These are phyloP conservation scores for Ischnura elegans DNA, from an alignment of 2,888 invertebrate species.

Conservation along the genomic window DNA sequence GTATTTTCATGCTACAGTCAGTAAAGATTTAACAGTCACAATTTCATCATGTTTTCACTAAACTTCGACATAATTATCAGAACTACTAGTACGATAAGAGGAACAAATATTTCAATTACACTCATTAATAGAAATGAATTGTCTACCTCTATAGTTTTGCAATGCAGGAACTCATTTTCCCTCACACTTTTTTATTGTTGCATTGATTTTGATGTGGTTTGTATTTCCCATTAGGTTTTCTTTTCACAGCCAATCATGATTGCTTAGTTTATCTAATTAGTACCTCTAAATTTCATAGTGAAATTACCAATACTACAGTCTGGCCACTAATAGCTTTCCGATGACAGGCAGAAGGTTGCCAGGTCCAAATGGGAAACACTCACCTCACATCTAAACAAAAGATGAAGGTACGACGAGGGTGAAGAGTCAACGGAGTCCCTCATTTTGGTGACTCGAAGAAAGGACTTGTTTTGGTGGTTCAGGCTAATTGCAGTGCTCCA, in stretches of 20 bases:
- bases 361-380: too few relatives aligned
- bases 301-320: too few relatives aligned
- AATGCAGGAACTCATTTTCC: background rate
- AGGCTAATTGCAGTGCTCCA: too few relatives aligned
- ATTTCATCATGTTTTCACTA: background rate
- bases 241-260: background rate
- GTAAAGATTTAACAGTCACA: background rate
- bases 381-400: too few relatives aligned
- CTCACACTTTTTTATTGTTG: background rate
- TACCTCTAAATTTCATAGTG: too few relatives aligned
- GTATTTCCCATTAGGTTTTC: background rate
- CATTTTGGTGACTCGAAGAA: too few relatives aligned
- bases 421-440: background rate
- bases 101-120: background rate
- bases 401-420: too few relatives aligned
- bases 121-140: background rate
- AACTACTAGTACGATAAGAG: background rate
- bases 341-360: too few relatives aligned
- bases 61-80: background rate
- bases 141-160: background rate
- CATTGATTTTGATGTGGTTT: background rate
- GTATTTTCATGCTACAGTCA: background rate
- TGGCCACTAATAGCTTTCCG: too few relatives aligned
- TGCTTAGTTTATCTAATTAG: too few relatives aligned
- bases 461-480: too few relatives aligned